A percentile compares a stretch with the other conserved stretches of the same genome.
Conservation (phyloP, 2,888 invertebrate genomes). For the Andrena minutula region DNA sequence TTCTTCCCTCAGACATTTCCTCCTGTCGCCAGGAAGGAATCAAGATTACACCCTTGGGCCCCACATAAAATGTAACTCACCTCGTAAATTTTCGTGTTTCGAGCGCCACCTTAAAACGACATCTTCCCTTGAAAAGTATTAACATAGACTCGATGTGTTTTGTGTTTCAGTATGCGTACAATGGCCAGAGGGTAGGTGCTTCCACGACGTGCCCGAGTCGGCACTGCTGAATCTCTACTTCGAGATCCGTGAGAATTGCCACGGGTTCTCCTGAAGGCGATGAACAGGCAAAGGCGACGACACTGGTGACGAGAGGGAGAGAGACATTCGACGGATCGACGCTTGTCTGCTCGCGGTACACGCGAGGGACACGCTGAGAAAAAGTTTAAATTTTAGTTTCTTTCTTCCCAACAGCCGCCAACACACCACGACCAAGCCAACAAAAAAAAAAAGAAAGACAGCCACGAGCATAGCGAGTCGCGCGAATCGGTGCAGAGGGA, state of each 20-base stretch:
- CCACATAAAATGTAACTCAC: too few relatives aligned
- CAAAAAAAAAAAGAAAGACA: constrained; percentile 59
- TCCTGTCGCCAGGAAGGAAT: too few relatives aligned
- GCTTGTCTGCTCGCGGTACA: constrained; percentile 42
- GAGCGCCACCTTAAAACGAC: not conserved
- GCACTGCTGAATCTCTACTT: constrained; percentile 83
- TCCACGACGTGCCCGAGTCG: constrained; percentile 83
- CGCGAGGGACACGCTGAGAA: constrained; percentile 54
- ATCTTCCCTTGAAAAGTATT: not conserved
- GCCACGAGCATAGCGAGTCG: constrained; percentile 53
- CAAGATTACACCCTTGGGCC: too few relatives aligned
- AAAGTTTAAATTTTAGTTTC: constrained; percentile 62
- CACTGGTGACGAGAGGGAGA: constrained; percentile 66
- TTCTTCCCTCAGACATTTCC: too few relatives aligned
- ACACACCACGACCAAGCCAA: constrained; percentile 84
- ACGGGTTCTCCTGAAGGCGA: constrained; percentile 83
- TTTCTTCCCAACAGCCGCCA: constrained; percentile 79
- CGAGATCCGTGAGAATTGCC: constrained; percentile 82
- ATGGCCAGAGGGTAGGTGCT: constrained; percentile 94
- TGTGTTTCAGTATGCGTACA: constrained; percentile 95
- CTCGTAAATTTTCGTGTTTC: too few relatives aligned
- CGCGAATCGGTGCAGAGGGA: not conserved
- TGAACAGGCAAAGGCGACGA: constrained; percentile 73
- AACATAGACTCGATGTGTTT: constrained; percentile 62
- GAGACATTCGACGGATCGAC: constrained; percentile 47